A percentile compares a stretch with the other conserved stretches of the same genome.
These are phyloP conservation scores for Leucophora obtusa DNA, from an alignment of 2,888 invertebrate genomes.

Conservation along the genomic window DNA sequence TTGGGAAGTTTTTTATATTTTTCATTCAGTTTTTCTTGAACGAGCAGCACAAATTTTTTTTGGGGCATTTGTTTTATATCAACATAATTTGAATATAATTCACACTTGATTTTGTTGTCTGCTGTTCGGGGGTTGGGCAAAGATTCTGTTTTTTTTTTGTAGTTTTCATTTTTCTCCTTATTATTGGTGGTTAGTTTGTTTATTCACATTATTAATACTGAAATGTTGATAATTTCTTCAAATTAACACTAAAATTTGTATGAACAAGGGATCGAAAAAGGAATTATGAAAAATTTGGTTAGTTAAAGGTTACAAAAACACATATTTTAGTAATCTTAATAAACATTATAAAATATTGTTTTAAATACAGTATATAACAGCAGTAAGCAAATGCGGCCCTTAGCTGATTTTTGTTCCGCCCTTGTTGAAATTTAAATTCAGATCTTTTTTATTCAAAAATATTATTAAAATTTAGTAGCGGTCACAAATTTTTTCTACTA, in stretches of 20 bases:
- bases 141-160: conserved; percentile 12
- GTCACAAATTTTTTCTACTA: too few relatives aligned
- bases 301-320: too few relatives aligned
- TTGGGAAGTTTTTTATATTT: conserved; percentile 26
- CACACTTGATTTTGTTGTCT: conserved; percentile 72
- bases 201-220: conserved; percentile 51
- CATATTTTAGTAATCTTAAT: too few relatives aligned
- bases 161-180: conserved; percentile 30
- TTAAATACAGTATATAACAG: too few relatives aligned
- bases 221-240: conserved; percentile 71
- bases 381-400: too few relatives aligned
- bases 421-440: too few relatives aligned
- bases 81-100: conserved; percentile 71
- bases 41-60: conserved; percentile 42
- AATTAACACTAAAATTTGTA: conserved; percentile 70
- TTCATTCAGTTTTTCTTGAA: conserved; percentile 17
- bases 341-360: too few relatives aligned
- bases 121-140: conserved; percentile 63
- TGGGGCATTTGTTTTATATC: conserved; percentile 67
- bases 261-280: neutral
- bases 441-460: too few relatives aligned
- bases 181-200: conserved; percentile 35
- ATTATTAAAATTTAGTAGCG: too few relatives aligned
- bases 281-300: too few relatives aligned
- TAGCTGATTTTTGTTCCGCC: too few relatives aligned